phyloP scores from a whole-genome alignment of 2,113 vertebrate species.

The Leiothrix lutea region DNA sequence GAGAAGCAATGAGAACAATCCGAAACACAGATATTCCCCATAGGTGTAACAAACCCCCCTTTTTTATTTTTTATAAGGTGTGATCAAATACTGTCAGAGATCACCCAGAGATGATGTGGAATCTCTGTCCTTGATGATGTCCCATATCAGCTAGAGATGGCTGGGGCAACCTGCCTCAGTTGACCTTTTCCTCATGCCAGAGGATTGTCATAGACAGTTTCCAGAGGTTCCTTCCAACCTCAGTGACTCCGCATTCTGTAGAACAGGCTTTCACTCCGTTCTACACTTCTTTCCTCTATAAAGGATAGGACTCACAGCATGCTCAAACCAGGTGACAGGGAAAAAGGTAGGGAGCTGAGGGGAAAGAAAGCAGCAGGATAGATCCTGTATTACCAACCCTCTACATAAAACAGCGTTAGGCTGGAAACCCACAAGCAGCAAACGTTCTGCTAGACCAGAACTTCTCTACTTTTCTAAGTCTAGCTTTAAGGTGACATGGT shows the following conservation, averaged over 20 bases:
- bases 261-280: background rate
- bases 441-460: background rate
- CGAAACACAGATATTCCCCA: background rate
- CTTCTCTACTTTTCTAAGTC: background rate
- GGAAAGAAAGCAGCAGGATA: background rate
- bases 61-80: background rate
- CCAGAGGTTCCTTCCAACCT: background rate
- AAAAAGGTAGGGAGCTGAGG: background rate
- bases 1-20: background rate
- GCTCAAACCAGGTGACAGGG: background rate
- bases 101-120: background rate
- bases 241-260: background rate
- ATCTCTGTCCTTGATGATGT: background rate
- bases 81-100: background rate
- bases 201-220: background rate
- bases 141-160: background rate
- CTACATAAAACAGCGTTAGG: background rate
- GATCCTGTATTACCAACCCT: background rate
- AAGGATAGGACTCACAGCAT: background rate
- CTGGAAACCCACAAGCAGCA: background rate
- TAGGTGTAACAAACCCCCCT: accelerated
- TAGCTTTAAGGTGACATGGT: background rate
- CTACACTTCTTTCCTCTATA: background rate
- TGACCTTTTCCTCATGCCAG: background rate
- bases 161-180: background rate